phyloP scores from a whole-genome alignment of 23 tunicate species.

The Diplosoma virens region DNA sequence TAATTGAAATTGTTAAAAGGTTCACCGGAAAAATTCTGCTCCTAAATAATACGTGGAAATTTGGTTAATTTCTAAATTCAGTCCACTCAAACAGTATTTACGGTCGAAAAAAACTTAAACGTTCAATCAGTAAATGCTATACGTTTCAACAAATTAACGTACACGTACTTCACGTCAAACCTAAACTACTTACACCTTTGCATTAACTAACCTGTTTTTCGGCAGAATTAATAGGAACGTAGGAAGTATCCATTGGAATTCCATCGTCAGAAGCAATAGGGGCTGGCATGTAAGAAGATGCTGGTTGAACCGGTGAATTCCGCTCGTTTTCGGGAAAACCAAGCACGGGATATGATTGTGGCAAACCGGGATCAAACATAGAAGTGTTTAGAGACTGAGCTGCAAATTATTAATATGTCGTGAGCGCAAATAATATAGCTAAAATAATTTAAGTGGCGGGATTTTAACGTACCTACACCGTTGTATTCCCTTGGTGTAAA shows the following conservation, averaged over 20 bases:
- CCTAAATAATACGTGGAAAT: too few relatives aligned
- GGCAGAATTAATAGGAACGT: not conserved
- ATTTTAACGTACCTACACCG: slow-evolving; percentile 15
- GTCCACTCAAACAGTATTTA: too few relatives aligned
- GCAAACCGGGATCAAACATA: not conserved
- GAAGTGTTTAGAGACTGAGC: too few relatives aligned
- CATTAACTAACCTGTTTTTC: not conserved
- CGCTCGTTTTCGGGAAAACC: not conserved
- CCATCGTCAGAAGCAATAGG: slow-evolving; percentile 41
- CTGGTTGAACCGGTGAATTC: not conserved
- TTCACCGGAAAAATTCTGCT: not conserved
- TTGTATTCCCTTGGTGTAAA: not conserved
- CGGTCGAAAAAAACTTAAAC: too few relatives aligned
- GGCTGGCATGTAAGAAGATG: not conserved
- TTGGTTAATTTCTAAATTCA: too few relatives aligned
- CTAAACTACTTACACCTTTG: not conserved
- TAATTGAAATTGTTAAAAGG: slow-evolving; percentile 12
- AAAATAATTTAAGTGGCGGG: too few relatives aligned
- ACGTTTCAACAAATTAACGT: not conserved
- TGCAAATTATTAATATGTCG: too few relatives aligned
- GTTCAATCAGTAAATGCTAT: too few relatives aligned
- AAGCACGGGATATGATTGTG: not conserved
- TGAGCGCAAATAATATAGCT: too few relatives aligned
- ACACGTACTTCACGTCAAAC: not conserved
- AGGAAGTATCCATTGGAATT: slow-evolving; percentile 42